A percentile compares a stretch with the other conserved stretches of the same genome.
Evolutionary conservation across 2,113 vertebrate species (phyloP).

Genomic region (Dryoscopus gambensis): DNA sequence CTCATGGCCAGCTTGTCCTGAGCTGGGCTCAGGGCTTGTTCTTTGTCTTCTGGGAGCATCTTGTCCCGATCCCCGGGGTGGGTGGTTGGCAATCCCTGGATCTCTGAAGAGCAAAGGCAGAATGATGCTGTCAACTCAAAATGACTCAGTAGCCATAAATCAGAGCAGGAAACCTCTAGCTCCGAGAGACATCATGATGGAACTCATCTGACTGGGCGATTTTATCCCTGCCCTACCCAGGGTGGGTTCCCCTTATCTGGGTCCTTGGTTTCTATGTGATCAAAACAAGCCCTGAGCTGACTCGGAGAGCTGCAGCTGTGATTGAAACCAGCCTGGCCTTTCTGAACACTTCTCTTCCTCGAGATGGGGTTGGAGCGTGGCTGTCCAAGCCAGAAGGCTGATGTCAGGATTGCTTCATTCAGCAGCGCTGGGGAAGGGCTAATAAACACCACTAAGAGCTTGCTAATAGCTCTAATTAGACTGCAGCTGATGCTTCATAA

Average conservation of each 20-base stretch:
- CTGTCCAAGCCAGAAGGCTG: background rate
- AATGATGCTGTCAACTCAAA: background rate
- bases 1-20: background rate
- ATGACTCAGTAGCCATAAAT: background rate
- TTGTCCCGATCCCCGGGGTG: accelerated
- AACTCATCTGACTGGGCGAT: background rate
- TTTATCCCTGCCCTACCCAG: background rate
- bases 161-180: background rate
- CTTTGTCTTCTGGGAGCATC: background rate
- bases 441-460: conserved; percentile 44
- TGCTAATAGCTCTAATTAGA: conserved; percentile 52
- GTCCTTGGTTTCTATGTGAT: background rate
- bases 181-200: background rate
- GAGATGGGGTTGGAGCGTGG: background rate
- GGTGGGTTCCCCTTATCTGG: background rate
- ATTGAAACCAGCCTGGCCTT: background rate
- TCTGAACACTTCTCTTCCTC: background rate
- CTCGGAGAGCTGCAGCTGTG: background rate
- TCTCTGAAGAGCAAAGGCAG: background rate
- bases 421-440: background rate
- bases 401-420: conserved; percentile 25
- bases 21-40: background rate
- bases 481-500: conserved; percentile 47
- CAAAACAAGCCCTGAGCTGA: background rate
- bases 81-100: background rate